These are phyloP conservation scores for Climacteris rufus DNA, from an alignment of 2,113 vertebrate genomes.

Conservation along the genomic window DNA sequence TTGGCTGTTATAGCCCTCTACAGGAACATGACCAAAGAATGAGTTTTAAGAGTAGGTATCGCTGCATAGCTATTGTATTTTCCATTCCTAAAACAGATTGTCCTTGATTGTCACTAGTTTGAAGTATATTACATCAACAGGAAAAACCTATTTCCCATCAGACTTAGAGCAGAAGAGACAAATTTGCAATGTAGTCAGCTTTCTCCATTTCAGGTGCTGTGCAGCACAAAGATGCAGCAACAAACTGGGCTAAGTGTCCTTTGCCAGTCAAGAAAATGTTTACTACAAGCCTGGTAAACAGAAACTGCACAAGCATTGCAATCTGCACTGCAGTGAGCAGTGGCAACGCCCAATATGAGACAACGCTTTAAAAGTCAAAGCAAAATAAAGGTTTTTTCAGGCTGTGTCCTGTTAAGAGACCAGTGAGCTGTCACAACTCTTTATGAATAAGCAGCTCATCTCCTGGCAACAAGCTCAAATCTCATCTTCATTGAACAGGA, in stretches of 20 bases:
- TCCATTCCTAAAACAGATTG: background rate
- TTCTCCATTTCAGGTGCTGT: fast-evolving
- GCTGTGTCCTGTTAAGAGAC: background rate
- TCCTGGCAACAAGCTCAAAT: background rate
- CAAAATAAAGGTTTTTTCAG: background rate
- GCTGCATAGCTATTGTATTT: background rate
- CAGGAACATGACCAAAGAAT: background rate
- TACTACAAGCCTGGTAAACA: background rate
- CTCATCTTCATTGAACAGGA: background rate
- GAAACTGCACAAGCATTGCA: background rate
- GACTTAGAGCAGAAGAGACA: background rate
- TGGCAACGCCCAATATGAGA: background rate
- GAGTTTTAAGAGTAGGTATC: background rate
- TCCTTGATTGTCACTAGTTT: background rate
- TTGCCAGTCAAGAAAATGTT: background rate
- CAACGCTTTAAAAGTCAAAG: background rate
- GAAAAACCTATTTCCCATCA: background rate
- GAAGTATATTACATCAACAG: background rate
- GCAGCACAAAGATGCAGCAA: background rate
- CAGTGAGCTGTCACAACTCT: background rate
- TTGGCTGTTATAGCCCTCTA: background rate
- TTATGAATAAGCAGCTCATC: background rate
- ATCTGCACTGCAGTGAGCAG: background rate
- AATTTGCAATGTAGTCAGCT: background rate
- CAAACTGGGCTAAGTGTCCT: background rate